These are phyloP conservation scores for Leptinotarsa texana DNA, from an alignment of 1,140 invertebrate genomes.

Conservation along the genomic window DNA sequence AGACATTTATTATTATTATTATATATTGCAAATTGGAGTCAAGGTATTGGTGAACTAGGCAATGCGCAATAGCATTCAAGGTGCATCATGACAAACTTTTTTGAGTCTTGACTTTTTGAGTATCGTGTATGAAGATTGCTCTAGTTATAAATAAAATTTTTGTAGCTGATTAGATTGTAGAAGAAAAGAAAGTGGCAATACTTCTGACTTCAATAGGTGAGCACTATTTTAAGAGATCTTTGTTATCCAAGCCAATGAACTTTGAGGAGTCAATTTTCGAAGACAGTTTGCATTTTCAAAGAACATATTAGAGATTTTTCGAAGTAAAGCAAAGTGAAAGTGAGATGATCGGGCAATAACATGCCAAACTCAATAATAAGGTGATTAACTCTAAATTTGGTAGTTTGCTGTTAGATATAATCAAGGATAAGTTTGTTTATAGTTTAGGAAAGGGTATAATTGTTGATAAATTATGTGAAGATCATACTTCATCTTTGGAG, in stretches of 20 bases:
- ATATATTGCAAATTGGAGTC: too few relatives aligned
- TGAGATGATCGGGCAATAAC: not conserved
- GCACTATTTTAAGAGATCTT: not conserved
- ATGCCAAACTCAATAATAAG: not conserved
- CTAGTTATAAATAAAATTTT: too few relatives aligned
- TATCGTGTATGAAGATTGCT: too few relatives aligned
- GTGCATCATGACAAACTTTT: too few relatives aligned
- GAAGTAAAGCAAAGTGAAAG: not conserved
- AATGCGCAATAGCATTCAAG: too few relatives aligned
- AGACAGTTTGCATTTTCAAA: not conserved
- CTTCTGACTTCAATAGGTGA: not conserved
- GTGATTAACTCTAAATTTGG: not conserved
- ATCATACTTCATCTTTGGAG: not conserved
- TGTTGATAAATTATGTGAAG: not conserved
- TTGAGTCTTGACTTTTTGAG: too few relatives aligned
- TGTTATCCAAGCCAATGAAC: not conserved
- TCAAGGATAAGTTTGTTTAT: not conserved
- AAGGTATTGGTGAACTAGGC: too few relatives aligned
- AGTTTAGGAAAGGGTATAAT: not conserved
- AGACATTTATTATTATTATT: too few relatives aligned
- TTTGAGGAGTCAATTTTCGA: not conserved
- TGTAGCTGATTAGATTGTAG: too few relatives aligned
- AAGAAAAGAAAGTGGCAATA: not conserved
- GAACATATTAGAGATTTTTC: not conserved
- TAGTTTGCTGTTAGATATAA: not conserved